Percentiles rank a stretch among this genome's conserved stretches.
phyloP scores from a whole-genome alignment of 2,113 vertebrate genomes.

The Forbesichthys agassizii region DNA sequence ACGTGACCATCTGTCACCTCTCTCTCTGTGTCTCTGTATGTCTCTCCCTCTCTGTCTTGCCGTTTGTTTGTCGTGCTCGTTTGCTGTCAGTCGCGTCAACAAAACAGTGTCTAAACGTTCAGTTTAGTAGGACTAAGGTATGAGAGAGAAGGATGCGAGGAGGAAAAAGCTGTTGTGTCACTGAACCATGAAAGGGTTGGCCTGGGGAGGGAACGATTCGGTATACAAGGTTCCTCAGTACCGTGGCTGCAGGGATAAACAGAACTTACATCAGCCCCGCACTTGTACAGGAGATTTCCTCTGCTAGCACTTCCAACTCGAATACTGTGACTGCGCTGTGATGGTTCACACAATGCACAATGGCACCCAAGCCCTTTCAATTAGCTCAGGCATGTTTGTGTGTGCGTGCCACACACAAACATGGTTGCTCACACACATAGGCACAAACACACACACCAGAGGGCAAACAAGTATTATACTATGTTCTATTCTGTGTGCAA shows the following conservation, averaged over 20 bases:
- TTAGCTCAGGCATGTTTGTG: constrained; percentile 29
- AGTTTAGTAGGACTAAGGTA: constrained; percentile 42
- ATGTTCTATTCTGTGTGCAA: constrained; percentile 55
- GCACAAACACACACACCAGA: constrained; percentile 31
- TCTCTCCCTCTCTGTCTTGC: not conserved
- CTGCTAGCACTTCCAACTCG: constrained; percentile 75
- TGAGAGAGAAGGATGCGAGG: constrained; percentile 34
- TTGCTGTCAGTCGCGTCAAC: constrained; percentile 44
- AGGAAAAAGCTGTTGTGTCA: constrained; percentile 70
- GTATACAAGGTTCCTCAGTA: constrained; percentile 80
- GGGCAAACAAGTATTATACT: constrained; percentile 52
- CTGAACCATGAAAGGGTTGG: constrained; percentile 82
- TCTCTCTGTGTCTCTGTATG: no score
- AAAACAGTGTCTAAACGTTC: constrained; percentile 46
- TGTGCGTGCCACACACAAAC: constrained; percentile 8
- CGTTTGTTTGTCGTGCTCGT: constrained; percentile 6
- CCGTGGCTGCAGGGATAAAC: constrained; percentile 83
- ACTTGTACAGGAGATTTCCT: constrained; percentile 79
- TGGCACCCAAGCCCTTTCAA: constrained; percentile 47
- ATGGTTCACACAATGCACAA: constrained; percentile 38
- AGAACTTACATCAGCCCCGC: constrained; percentile 82
- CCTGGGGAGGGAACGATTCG: constrained; percentile 80
- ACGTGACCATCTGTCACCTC: constrained; percentile 19
- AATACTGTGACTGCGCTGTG: constrained; percentile 60
- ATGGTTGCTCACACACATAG: constrained; percentile 32